These are phyloP conservation scores for Amyelois transitella DNA, from an alignment of 1,140 invertebrate species.

Conservation along the genomic window DNA sequence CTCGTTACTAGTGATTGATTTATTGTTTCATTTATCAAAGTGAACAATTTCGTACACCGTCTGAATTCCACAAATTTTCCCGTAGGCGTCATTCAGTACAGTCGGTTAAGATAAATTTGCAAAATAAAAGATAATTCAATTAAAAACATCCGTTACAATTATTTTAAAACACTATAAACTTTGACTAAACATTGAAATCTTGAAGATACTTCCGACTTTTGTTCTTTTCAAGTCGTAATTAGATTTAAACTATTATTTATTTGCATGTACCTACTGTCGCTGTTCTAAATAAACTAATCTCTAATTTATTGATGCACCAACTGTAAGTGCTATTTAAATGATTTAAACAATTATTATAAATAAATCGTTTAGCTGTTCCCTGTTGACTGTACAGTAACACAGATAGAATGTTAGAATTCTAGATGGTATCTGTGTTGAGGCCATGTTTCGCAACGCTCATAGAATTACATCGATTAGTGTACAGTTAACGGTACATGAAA, in stretches of 20 bases:
- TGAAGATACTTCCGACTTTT: no score
- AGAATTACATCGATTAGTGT: slow-evolving; percentile 4
- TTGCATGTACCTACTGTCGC: no score
- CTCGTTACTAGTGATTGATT: no score
- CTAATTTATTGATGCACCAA: no score
- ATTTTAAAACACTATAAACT: no score
- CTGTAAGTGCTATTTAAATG: neutral
- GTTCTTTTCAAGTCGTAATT: no score
- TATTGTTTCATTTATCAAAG: neutral
- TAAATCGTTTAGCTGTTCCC: neutral
- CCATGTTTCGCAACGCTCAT: slow-evolving; percentile 5
- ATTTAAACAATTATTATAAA: neutral
- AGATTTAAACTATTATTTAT: no score
- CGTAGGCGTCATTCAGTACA: neutral
- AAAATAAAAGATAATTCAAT: no score
- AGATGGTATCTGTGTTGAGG: slow-evolving; percentile 6
- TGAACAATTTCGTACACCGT: neutral
- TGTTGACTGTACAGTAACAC: neutral
- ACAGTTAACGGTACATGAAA: no score
- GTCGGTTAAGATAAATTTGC: neutral
- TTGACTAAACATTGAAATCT: no score
- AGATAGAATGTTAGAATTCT: slow-evolving; percentile 7
- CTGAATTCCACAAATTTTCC: neutral
- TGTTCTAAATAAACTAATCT: no score
- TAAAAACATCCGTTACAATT: no score